A percentile compares a stretch with the other conserved stretches of the same genome.
phyloP scores from a whole-genome alignment of 1,140 invertebrate species.

The Sarcophaga peregrina region DNA sequence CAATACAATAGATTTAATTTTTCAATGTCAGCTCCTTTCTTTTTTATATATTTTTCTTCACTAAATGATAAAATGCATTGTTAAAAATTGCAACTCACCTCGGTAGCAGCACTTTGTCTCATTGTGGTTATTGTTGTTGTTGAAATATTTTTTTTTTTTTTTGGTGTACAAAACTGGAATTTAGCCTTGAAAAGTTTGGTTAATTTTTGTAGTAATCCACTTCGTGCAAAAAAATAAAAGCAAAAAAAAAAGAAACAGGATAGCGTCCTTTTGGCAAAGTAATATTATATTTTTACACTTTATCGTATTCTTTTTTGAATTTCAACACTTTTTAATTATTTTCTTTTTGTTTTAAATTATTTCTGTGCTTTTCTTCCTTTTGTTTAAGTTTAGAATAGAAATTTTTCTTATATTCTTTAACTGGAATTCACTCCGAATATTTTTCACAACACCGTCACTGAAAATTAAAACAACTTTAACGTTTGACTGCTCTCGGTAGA shows the following conservation, averaged over 20 bases:
- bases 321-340: neutral
- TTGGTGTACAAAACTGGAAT: constrained; percentile 15
- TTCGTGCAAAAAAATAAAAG: neutral
- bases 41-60: too few species aligned
- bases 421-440: too few species aligned
- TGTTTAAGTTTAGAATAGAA: neutral
- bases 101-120: constrained; percentile 29
- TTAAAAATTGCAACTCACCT: constrained; percentile 29
- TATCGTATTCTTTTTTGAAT: neutral
- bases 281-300: neutral
- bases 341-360: neutral
- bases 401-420: neutral
- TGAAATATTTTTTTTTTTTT: neutral
- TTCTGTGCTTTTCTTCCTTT: neutral
- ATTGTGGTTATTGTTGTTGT: constrained; percentile 33
- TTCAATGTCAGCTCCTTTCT: too few species aligned
- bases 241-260: too few species aligned
- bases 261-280: neutral
- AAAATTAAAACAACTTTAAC: neutral
- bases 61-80: too few species aligned
- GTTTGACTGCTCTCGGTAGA: constrained; percentile 30
- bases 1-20: too few species aligned
- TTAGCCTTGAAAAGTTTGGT: constrained; percentile 36
- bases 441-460: too few species aligned
- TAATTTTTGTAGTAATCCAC: constrained; percentile 19